phyloP scores from a whole-genome alignment of 2,888 invertebrate species.

The Alentia gelatinosa region DNA sequence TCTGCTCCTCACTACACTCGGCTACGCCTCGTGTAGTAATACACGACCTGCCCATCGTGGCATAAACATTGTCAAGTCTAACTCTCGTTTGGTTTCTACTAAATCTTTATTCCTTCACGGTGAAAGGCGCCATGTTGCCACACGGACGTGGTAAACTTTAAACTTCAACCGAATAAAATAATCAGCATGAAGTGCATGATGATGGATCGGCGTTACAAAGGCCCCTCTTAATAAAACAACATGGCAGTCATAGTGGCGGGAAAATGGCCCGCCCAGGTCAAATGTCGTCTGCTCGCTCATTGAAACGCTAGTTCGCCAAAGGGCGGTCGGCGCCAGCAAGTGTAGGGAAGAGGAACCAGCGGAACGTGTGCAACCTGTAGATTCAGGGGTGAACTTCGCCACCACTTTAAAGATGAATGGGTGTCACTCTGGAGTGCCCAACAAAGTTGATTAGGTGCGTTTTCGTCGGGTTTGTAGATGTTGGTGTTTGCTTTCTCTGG shows the following conservation, averaged over 20 bases:
- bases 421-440: neutral
- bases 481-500: neutral
- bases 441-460: slow-evolving; percentile 11
- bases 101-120: no score
- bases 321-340: neutral
- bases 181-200: neutral
- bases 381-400: neutral
- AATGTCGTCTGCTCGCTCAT: neutral
- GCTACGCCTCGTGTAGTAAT: no score
- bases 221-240: neutral
- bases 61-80: no score
- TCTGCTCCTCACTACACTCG: no score
- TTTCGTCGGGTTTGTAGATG: neutral
- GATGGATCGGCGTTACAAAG: neutral
- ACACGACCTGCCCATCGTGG: no score
- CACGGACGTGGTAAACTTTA: neutral
- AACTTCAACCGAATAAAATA: neutral
- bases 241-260: neutral
- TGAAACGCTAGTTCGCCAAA: neutral
- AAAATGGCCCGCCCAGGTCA: neutral
- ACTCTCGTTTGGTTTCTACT: no score
- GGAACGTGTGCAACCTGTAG: neutral
- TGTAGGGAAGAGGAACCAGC: neutral
- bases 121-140: no score
- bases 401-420: neutral